Evolutionary conservation across 2,888 invertebrate species (phyloP), one percentile per base, ranked within the genome.

Genomic region (Papilio protenor): DNA sequence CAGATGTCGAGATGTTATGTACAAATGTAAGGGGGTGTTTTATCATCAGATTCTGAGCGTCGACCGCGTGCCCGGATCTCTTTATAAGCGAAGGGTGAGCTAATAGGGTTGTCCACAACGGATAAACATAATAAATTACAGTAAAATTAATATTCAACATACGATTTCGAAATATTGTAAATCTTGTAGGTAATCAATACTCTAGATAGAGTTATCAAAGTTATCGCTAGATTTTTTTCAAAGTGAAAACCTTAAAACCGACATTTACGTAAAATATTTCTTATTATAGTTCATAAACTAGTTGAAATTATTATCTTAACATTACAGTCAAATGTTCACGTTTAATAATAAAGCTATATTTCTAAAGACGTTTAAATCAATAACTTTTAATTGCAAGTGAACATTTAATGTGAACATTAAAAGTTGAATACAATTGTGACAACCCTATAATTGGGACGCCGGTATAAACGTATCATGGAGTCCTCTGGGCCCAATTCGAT

Each of bases 1-100:
- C 78, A 78, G 78, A 78, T 78, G 78, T 78, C 75, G 78, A 75
- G 75, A 72, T 78, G 78, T 61, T 75, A 78, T 78, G 78, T 78
- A 75, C 72, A 72, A 78, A 78, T 75, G 78, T 78, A 72, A 78
- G 75, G 74, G 78, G 78, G 78, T 75, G 78, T 66, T 75, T 78
- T 78, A 78, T 78, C 78, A 75, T 78, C 75, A 66, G 72, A 78
- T 78, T 75, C 74, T 77, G 77, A 70, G 73, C 59, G 75, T 61
- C 75, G 61, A 71, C 61, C 71, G 75, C 78, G 75, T 70, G 75
- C 71, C 55, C 78, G 78, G 45, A 78, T 78, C 78, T 78, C 78
- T 78, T 78, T 78, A 78, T 78, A 78, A 75, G 55, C 77, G 70
- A 47, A 66, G 78, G 75, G 71, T 75, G 75, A 45, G 27, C 33